Conservation (phyloP, 2,888 invertebrate genomes). For the Conus canariensis region DNA sequence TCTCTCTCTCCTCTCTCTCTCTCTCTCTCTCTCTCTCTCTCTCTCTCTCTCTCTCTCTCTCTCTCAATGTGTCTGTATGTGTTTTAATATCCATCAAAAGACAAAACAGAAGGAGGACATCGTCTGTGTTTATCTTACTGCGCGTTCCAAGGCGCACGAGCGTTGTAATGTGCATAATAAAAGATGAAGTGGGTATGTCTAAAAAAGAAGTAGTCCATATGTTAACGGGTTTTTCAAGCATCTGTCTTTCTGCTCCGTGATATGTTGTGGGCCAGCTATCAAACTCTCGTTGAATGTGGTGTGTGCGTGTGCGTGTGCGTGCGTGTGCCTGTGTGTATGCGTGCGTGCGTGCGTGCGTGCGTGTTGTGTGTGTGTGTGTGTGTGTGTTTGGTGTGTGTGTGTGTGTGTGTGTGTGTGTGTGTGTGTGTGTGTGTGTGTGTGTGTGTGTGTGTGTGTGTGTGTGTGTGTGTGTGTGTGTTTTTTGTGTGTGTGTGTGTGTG, state of each 20-base stretch:
- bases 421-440: constrained; percentile 8
- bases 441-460: background rate
- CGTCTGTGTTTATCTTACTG: background rate
- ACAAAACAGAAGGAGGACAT: background rate
- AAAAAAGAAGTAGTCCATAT: background rate
- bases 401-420: constrained; percentile 14
- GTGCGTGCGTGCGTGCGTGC: background rate
- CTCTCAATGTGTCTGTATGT: background rate
- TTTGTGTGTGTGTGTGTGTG: background rate
- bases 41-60: background rate
- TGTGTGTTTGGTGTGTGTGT: background rate
- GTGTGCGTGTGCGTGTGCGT: background rate
- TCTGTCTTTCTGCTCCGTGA: background rate
- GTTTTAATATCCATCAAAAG: background rate
- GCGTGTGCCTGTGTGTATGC: background rate
- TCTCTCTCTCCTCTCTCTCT: background rate
- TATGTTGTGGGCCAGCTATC: background rate
- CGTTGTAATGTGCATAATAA: background rate
- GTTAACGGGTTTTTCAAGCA: background rate
- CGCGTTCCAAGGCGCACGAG: background rate
- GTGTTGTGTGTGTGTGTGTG: constrained; percentile 3
- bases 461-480: background rate
- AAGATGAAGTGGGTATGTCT: background rate
- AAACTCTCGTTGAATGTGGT: background rate
- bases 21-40: background rate